Evolutionary conservation across 1,140 invertebrate genomes (phyloP).

Genomic region (Drosophila subobscura): DNA sequence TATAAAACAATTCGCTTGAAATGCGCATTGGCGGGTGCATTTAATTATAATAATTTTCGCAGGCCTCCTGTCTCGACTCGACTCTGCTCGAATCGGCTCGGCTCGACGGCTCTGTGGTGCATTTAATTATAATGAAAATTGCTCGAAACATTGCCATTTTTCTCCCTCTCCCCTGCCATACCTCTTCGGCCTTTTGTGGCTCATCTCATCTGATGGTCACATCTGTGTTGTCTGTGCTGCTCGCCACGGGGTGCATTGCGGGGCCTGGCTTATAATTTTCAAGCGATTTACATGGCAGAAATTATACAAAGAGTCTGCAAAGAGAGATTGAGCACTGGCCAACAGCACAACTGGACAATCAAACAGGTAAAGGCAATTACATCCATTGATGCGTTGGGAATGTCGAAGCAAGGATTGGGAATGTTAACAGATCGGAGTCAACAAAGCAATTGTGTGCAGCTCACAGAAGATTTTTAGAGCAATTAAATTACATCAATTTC

Average conservation of each 20-base stretch:
- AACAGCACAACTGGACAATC: slow-evolving; percentile 2
- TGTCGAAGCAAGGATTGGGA: slow-evolving; percentile 1
- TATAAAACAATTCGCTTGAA: slow-evolving; percentile 79
- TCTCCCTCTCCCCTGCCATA: slow-evolving; percentile 3
- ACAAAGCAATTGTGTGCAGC: not conserved
- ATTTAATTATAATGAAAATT: slow-evolving; percentile 80
- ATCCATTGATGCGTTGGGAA: slow-evolving; percentile 1
- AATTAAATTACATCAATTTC: not conserved
- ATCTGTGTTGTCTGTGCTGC: slow-evolving; percentile 38
- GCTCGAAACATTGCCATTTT: slow-evolving; percentile 53
- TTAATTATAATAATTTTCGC: slow-evolving; percentile 80
- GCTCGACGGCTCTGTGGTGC: slow-evolving; percentile 43
- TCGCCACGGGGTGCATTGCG: slow-evolving; percentile 41
- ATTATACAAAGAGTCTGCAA: slow-evolving; percentile 32
- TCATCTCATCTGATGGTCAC: slow-evolving; percentile 31
- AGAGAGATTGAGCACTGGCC: slow-evolving; percentile 17
- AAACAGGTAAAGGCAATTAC: slow-evolving; percentile 18
- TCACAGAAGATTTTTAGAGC: not conserved
- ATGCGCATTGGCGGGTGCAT: slow-evolving; percentile 79
- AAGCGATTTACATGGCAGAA: slow-evolving; percentile 61
- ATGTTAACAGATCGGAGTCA: not conserved
- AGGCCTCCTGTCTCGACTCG: slow-evolving; percentile 27
- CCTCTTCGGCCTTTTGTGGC: slow-evolving; percentile 11
- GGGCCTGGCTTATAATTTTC: slow-evolving; percentile 65
- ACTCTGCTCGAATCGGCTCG: not conserved